Conservation (phyloP, 2,797 vertebrate genomes). For the Anguilla marmorata region DNA sequence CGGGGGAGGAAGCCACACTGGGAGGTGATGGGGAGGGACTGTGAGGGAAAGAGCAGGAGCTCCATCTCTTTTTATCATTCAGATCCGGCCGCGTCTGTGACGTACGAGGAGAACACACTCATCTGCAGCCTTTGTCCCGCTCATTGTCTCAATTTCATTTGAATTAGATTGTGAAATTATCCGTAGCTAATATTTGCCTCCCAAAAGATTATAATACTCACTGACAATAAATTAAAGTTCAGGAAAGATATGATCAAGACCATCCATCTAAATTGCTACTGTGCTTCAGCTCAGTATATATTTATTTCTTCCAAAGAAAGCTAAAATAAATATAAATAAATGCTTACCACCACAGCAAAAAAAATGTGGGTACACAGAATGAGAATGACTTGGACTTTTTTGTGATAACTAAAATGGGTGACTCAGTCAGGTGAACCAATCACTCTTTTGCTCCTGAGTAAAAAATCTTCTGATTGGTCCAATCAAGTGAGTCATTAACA, state of each 20-base stretch:
- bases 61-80: neutral
- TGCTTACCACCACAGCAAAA: neutral
- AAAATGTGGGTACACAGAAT: neutral
- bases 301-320: neutral
- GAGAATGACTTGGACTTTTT: neutral
- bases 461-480: neutral
- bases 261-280: neutral
- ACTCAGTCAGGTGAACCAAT: neutral
- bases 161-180: constrained; percentile 21
- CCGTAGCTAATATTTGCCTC: constrained; percentile 13
- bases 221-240: constrained; percentile 9
- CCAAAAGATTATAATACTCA: neutral
- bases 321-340: neutral
- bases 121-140: neutral
- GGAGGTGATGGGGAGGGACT: neutral
- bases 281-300: neutral
- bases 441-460: neutral
- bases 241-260: constrained; percentile 3
- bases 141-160: constrained; percentile 7
- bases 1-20: neutral
- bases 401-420: neutral
- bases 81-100: neutral
- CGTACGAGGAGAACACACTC: neutral
- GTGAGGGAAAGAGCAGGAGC: neutral
- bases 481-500: too few species aligned